Conservation (phyloP, 37 sponge, comb jelly and placozoan species). For the Crambe crambe region DNA sequence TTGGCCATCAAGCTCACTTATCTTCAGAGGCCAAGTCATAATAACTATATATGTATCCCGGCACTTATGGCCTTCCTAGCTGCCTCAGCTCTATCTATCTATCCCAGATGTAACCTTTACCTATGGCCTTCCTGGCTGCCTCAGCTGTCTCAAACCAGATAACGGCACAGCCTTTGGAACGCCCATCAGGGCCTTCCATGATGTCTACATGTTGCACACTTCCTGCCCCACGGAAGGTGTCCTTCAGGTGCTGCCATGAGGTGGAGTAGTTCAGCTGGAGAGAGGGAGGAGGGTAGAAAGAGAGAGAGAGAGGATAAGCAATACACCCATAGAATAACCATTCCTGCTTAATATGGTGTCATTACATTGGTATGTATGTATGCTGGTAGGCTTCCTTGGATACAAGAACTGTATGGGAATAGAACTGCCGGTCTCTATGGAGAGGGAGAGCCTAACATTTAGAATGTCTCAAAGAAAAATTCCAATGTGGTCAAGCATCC, state of each 20-base stretch:
- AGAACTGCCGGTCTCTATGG: too few relatives aligned
- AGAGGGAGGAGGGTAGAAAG: background rate
- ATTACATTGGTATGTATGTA: too few relatives aligned
- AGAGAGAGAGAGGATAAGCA: conserved; percentile 31
- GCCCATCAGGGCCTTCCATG: conserved; percentile 41
- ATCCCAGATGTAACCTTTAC: too few relatives aligned
- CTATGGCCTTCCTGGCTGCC: conserved; percentile 27
- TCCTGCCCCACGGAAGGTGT: conserved; percentile 71
- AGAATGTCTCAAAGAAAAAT: too few relatives aligned
- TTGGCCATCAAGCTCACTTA: too few relatives aligned
- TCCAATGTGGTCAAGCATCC: too few relatives aligned
- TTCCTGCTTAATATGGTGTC: too few relatives aligned
- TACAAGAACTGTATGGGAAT: too few relatives aligned
- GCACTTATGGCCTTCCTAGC: conserved; percentile 35
- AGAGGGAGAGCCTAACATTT: too few relatives aligned
- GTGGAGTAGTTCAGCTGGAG: conserved; percentile 62
- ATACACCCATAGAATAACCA: background rate
- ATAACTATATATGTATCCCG: too few relatives aligned
- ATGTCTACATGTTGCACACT: conserved; percentile 60
- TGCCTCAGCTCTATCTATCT: conserved; percentile 11
- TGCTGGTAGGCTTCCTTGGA: too few relatives aligned
- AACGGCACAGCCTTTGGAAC: conserved; percentile 36
- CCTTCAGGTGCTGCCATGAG: conserved; percentile 76
- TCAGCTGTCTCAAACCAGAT: conserved; percentile 26
- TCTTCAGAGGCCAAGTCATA: too few relatives aligned